phyloP scores from a whole-genome alignment of 2,113 vertebrate genomes.

The Scatophagus argus region DNA sequence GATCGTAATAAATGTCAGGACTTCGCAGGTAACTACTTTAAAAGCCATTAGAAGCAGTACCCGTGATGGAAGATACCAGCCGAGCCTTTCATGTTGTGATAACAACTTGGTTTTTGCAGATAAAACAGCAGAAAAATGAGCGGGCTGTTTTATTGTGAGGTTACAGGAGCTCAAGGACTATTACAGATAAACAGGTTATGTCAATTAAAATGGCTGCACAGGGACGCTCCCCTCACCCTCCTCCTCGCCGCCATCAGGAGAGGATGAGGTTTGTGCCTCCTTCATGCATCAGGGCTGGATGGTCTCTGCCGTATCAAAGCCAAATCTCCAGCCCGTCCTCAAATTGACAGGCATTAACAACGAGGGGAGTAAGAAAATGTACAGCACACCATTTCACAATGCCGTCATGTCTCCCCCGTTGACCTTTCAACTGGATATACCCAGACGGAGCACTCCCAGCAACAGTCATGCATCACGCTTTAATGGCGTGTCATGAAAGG shows the following conservation, averaged over 20 bases:
- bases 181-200: conserved; percentile 87
- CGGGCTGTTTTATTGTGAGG: conserved; percentile 87
- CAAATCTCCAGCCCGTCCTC: conserved; percentile 17
- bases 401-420: conserved; percentile 71
- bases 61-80: conserved; percentile 72
- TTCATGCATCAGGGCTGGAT: not conserved
- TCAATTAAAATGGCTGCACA: conserved; percentile 62
- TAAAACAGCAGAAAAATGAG: conserved; percentile 63
- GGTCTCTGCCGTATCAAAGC: not conserved
- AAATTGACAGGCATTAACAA: conserved; percentile 48
- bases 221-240: not conserved
- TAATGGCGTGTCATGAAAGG: conserved; percentile 78
- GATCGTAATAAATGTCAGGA: conserved; percentile 97
- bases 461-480: conserved; percentile 79
- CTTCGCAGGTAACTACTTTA: conserved; percentile 98
- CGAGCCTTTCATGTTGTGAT: conserved; percentile 87
- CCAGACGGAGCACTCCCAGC: conserved; percentile 52
- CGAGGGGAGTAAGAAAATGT: conserved; percentile 33
- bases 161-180: conserved; percentile 89
- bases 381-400: conserved; percentile 42
- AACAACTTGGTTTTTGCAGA: conserved; percentile 82
- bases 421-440: conserved; percentile 80
- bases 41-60: conserved; percentile 93
- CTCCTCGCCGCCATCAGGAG: not conserved
- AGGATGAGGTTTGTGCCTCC: not conserved